Evolutionary conservation across 1,140 invertebrate genomes (phyloP).

Genomic region (Diploscapter pachys): DNA sequence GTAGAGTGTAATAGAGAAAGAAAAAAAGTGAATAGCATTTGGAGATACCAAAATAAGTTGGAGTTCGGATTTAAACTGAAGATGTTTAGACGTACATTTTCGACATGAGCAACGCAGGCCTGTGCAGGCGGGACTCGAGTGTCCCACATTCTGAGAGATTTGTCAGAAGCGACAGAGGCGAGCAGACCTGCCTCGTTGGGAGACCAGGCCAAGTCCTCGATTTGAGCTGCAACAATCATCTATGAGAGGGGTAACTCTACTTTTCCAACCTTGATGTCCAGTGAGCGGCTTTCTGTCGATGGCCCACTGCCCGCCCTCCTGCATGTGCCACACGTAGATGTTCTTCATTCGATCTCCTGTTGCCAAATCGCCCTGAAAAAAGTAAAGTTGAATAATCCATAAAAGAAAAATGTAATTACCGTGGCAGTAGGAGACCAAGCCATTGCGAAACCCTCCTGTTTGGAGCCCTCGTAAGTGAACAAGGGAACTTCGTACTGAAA

Average conservation of each 20-base stretch:
- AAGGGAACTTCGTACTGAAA: conserved; percentile 67
- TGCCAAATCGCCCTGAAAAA: conserved; percentile 37
- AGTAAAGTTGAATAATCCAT: background rate
- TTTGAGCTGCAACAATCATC: conserved; percentile 64
- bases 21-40: too few relatives aligned
- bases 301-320: conserved; percentile 73
- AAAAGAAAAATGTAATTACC: conserved; percentile 63
- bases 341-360: conserved; percentile 50
- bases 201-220: conserved; percentile 98
- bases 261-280: conserved; percentile 70
- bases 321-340: conserved; percentile 79
- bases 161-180: conserved; percentile 48
- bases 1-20: too few relatives aligned
- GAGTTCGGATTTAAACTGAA: too few relatives aligned
- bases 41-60: too few relatives aligned
- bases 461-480: conserved; percentile 84
- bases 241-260: background rate
- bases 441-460: conserved; percentile 85
- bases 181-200: conserved; percentile 82
- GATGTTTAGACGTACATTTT: conserved; percentile 60
- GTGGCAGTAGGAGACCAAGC: conserved; percentile 80
- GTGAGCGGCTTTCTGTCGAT: conserved; percentile 82
- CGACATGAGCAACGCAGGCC: conserved; percentile 84
- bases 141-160: conserved; percentile 49
- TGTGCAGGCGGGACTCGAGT: conserved; percentile 63